phyloP scores from a whole-genome alignment of 2,113 vertebrate genomes.

The Mustela lutreola region DNA sequence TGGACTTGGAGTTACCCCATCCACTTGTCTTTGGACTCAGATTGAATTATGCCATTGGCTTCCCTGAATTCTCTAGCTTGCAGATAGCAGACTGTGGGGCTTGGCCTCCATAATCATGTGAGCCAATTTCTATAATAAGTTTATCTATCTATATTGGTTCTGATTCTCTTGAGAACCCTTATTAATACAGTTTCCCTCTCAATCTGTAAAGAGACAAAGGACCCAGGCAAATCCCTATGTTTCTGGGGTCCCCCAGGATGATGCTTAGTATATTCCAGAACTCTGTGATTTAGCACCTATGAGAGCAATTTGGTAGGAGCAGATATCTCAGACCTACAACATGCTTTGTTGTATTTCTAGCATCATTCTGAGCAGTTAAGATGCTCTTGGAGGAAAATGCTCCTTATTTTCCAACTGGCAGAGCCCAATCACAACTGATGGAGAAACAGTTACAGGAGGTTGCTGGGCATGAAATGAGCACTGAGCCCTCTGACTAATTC shows the following conservation, averaged over 20 bases:
- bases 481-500: not conserved
- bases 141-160: not conserved
- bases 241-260: not conserved
- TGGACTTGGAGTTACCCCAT: not conserved
- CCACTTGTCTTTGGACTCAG: not conserved
- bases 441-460: not conserved
- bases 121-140: not conserved
- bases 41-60: not conserved
- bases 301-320: not conserved
- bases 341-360: not conserved
- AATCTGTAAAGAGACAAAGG: not conserved
- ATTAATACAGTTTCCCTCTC: not conserved
- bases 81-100: not conserved
- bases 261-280: not conserved
- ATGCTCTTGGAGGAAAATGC: not conserved
- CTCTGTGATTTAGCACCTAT: not conserved
- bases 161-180: not conserved
- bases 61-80: not conserved
- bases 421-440: not conserved
- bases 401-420: not conserved
- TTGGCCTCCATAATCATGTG: not conserved
- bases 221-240: not conserved
- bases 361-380: not conserved
- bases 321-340: not conserved
- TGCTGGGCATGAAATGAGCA: not conserved